Percentiles rank a stretch among this genome's conserved stretches.
These are phyloP conservation scores for Chanos chanos DNA, from an alignment of 2,797 vertebrate genomes.

Conservation along the genomic window DNA sequence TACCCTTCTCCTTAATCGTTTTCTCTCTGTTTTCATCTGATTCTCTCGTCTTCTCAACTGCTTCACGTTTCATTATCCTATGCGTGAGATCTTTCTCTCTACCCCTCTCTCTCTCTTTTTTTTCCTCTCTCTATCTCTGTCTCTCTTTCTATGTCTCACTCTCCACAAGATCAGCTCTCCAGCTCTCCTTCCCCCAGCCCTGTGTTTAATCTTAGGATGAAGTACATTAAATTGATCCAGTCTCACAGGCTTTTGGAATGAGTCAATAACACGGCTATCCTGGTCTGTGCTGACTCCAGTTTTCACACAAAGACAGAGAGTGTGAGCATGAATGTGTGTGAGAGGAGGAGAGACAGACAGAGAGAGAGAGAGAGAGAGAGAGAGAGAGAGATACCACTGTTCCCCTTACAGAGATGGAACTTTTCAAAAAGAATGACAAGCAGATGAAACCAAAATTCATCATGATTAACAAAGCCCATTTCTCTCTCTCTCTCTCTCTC, in stretches of 20 bases:
- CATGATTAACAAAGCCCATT: conserved; percentile 36
- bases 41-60: too few species aligned
- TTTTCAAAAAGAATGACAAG: too few species aligned
- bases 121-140: conserved; percentile 9
- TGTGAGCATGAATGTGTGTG: neutral
- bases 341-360: neutral
- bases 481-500: conserved; percentile 46
- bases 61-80: too few species aligned
- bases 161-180: conserved; percentile 51
- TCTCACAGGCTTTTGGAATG: conserved; percentile 63
- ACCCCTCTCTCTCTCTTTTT: conserved; percentile 15
- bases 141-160: conserved; percentile 41
- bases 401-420: conserved; percentile 6
- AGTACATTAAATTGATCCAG: conserved; percentile 71
- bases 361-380: neutral
- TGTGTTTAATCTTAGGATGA: conserved; percentile 75
- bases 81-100: conserved; percentile 24
- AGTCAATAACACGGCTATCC: conserved; percentile 67
- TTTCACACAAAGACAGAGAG: conserved; percentile 30
- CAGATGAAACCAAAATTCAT: conserved; percentile 54
- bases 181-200: conserved; percentile 58
- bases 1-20: neutral
- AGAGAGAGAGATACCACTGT: neutral
- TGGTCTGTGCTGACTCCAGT: conserved; percentile 42
- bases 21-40: neutral